Percentiles rank a stretch among this genome's conserved stretches.
phyloP scores from a whole-genome alignment of 2,888 invertebrate genomes.

The Tetanocera ferruginea region DNA sequence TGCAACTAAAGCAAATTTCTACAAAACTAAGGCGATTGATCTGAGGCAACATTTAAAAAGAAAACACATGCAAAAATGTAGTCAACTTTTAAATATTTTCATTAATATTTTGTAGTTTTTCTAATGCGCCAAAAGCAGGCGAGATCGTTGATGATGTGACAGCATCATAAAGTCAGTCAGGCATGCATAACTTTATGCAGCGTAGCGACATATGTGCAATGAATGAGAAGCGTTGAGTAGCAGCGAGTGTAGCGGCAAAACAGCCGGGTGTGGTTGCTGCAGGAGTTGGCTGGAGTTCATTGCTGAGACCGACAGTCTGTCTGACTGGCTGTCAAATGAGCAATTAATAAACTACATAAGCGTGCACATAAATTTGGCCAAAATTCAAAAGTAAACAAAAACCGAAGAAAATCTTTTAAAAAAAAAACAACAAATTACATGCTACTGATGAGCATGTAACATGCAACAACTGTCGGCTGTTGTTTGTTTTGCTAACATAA shows the following conservation, averaged over 20 bases:
- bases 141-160: not conserved
- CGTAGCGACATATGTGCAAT: too few species aligned
- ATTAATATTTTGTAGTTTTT: too few species aligned
- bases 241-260: not conserved
- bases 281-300: not conserved
- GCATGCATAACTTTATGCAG: too few species aligned
- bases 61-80: not conserved
- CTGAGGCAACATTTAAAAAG: not conserved
- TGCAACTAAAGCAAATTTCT: not conserved
- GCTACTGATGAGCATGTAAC: too few species aligned
- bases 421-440: too few species aligned
- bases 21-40: not conserved
- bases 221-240: too few species aligned
- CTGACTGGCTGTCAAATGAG: constrained; percentile 51
- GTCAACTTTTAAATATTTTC: not conserved
- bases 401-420: too few species aligned
- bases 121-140: too few species aligned
- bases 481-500: too few species aligned
- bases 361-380: constrained; percentile 50
- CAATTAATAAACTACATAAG: constrained; percentile 53
- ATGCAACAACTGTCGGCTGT: too few species aligned
- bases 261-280: not conserved
- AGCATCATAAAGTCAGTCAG: not conserved
- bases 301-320: not conserved
- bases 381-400: constrained; percentile 20